Base-by-base conservation (phyloP, 2,113 vertebrate genomes). In the Macroglossus sobrinus region DNA sequence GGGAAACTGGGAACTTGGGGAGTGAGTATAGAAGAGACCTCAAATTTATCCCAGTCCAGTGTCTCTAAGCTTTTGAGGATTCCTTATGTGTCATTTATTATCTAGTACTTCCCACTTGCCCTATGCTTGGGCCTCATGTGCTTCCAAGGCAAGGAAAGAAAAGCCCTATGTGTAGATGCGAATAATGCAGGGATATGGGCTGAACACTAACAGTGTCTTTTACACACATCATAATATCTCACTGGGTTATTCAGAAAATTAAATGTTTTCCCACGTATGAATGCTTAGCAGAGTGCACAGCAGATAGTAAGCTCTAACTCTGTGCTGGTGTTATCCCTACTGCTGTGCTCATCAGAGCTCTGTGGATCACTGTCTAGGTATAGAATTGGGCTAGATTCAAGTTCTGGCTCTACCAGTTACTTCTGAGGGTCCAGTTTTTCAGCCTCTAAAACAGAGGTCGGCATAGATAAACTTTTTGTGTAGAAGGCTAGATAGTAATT, bases 191-290 rank as follows among this genome's bases (percentile, higher is more conserved):
- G 14, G 0, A 22, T 15, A 30, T 4, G 11, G 14, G 43, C 3
- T 33, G 18, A 24, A 18, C 55, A 24, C 14, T 24, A 16, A 30
- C 4, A 69, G 15, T 1, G 0, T 55, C 57, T 55, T 26, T 14
- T 11, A 0, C 4, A 24, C 55, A 28, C 2, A 1, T 14, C 22
- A 4, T 28, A 43, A 35, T 22, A 7, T 5, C 12, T 85, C 11
- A 6, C 5, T 80, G n/a, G 40, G 22, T 24, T 55, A 28, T 26
- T 59, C 21, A 47, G 66, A 87, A 4, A 14, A 33, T 55, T 14
- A 19, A 38, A 24, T 30, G 75, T 40, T 18, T 72, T 63, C 43
- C 38, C 8, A 12, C 13, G 2, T 10, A 5, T 2, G 47, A 40
- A 2, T 26, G 3, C 14, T 33, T 33, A 35, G 6, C 19, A 45